phyloP scores from a whole-genome alignment of 2,888 invertebrate species.

The Resseliella maxima region DNA sequence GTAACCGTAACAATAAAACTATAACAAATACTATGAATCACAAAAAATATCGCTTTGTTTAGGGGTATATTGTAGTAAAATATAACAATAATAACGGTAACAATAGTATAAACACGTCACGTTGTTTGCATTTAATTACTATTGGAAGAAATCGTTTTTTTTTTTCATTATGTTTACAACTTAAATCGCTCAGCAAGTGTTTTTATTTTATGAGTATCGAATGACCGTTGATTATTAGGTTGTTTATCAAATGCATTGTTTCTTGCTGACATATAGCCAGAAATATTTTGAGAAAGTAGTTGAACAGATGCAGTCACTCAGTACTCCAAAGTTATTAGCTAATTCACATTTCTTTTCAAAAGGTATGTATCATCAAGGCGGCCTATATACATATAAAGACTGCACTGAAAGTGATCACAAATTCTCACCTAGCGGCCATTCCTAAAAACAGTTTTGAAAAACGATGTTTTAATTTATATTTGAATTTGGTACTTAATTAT shows the following conservation, averaged over 20 bases:
- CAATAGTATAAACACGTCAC: conserved; percentile 20
- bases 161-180: not conserved
- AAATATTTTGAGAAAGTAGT: not conserved
- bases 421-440: too few relatives aligned
- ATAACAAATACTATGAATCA: not conserved
- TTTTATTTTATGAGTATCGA: not conserved
- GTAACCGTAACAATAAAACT: not conserved
- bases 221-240: not conserved
- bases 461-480: too few relatives aligned
- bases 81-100: conserved; percentile 14
- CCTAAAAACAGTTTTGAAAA: too few relatives aligned
- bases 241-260: not conserved
- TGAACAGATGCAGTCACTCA: too few relatives aligned
- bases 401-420: too few relatives aligned
- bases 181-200: not conserved
- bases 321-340: too few relatives aligned
- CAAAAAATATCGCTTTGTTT: conserved; percentile 5
- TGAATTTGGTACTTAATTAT: too few relatives aligned
- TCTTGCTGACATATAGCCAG: not conserved
- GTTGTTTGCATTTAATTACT: conserved; percentile 25
- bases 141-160: not conserved
- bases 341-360: too few relatives aligned
- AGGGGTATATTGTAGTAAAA: not conserved
- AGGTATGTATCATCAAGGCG: too few relatives aligned
- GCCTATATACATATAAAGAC: too few relatives aligned